A percentile compares a stretch with the other conserved stretches of the same genome.
Conservation (phyloP, 2,797 vertebrate genomes). For the Lycodopsis pacificus region DNA sequence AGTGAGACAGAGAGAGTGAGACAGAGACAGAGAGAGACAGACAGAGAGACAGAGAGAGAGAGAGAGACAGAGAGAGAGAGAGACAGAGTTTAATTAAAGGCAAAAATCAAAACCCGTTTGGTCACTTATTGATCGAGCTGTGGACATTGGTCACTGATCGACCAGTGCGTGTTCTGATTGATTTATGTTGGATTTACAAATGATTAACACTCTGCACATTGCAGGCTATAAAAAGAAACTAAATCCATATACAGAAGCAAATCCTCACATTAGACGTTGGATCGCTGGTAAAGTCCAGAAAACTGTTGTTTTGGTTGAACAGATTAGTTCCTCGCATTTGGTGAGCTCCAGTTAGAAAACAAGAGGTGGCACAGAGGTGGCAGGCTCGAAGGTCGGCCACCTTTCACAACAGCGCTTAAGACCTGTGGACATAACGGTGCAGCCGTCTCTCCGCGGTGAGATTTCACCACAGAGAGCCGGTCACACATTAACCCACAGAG, state of each 20-base stretch:
- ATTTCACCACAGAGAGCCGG: background rate
- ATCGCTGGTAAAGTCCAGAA: constrained; percentile 4
- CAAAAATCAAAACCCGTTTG: background rate
- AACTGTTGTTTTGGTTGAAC: constrained; percentile 35
- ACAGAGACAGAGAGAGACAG: background rate
- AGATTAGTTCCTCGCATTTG: constrained; percentile 38
- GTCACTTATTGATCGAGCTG: constrained; percentile 69
- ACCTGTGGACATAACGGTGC: constrained; percentile 20
- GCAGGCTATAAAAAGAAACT: background rate
- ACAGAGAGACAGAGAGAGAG: background rate
- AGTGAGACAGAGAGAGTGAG: background rate
- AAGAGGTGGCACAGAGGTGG: constrained; percentile 6
- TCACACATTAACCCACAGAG: constrained; percentile 62
- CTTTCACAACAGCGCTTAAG: constrained; percentile 28
- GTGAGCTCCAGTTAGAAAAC: constrained; percentile 43
- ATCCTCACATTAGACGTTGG: background rate
- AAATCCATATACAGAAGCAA: constrained; percentile 6
- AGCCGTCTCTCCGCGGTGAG: background rate
- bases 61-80: no score
- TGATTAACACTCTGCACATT: constrained; percentile 56
- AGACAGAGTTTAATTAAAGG: background rate
- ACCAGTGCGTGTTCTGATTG: background rate
- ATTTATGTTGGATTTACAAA: constrained; percentile 43
- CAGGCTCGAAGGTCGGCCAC: constrained; percentile 20
- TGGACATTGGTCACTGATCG: constrained; percentile 59